Base-by-base conservation (phyloP, 2,797 vertebrate species). In the Taenioides sp. region DNA sequence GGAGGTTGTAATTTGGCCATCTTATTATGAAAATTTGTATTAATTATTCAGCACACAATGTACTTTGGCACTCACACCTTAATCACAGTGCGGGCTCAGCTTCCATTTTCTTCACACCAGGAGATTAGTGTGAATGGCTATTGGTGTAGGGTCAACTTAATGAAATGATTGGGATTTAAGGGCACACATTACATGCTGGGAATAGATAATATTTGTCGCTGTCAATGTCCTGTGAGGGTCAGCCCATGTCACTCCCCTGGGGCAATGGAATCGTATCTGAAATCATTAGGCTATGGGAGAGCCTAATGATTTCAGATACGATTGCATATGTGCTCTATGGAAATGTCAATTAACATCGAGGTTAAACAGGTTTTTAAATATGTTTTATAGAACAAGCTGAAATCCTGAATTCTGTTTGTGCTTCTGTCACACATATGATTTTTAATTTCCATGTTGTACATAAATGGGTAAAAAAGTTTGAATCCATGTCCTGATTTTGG, bases 141-240 rank as follows among this genome's bases (percentile, higher is more conserved):
- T 43, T 34, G 65, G 73, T 80, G 73, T 55, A 14, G 59, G 71
- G 65, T 80, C 84, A 85, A 70, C 67, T 63, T 80, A 80, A 85
- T 86, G 74, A 83, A 87, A 87, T 81, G n/a, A 81, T 81, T 78
- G 55, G 77, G 69, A 89, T 85, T 87, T 81, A 81, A 79, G 65
- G 79, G 62, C 70, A 71, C 65, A 61, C 66, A 76, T 86, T 78
- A 84, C 76, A 80, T 77, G 70, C 77, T 70, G 81, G 72, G 70
- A 78, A 69, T 58, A 34, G 73, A 63, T 83, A 72, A 81, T 78
- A 77, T 83, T 82, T 66, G 54, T 50, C 11, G 1, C 66, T 78
- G 76, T 85, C 78, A 80, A 79, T 54, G 52, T 81, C 72, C 65
- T 72, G 73, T 83, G 62, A 70, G 82, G 82, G 83, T 82, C 80